Conservation (phyloP, 2,113 vertebrate species). For the Neodon shergylaensis region DNA sequence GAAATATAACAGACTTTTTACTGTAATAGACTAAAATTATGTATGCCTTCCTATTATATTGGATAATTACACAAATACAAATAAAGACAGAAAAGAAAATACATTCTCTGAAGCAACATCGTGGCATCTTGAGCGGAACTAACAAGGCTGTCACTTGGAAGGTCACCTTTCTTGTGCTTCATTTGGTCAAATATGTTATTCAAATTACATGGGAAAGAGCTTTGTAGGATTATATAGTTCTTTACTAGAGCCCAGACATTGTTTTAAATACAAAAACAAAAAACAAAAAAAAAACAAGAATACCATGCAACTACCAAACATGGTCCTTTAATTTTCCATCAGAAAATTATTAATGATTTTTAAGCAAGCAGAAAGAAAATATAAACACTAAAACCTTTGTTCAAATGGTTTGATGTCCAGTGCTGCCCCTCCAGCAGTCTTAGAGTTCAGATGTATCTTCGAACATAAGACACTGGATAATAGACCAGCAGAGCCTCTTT, state of each 20-base stretch:
- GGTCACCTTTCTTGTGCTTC: neutral
- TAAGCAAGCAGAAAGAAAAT: slow-evolving; percentile 17
- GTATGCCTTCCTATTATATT: slow-evolving; percentile 47
- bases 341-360: slow-evolving; percentile 33
- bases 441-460: neutral
- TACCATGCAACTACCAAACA: neutral
- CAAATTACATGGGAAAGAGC: neutral
- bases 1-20: slow-evolving; percentile 15
- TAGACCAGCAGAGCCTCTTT: neutral
- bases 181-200: slow-evolving; percentile 7
- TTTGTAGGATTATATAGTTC: neutral
- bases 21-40: slow-evolving; percentile 39
- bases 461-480: neutral
- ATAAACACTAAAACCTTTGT: neutral
- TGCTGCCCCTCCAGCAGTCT: neutral
- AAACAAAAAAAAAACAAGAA: neutral
- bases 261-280: neutral
- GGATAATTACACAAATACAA: slow-evolving; percentile 39
- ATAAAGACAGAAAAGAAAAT: neutral
- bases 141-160: neutral
- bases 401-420: neutral
- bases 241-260: neutral
- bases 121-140: neutral
- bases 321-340: neutral
- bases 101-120: slow-evolving; percentile 28